phyloP scores from a whole-genome alignment of 2,113 vertebrate genomes.

The Arvicanthis niloticus region DNA sequence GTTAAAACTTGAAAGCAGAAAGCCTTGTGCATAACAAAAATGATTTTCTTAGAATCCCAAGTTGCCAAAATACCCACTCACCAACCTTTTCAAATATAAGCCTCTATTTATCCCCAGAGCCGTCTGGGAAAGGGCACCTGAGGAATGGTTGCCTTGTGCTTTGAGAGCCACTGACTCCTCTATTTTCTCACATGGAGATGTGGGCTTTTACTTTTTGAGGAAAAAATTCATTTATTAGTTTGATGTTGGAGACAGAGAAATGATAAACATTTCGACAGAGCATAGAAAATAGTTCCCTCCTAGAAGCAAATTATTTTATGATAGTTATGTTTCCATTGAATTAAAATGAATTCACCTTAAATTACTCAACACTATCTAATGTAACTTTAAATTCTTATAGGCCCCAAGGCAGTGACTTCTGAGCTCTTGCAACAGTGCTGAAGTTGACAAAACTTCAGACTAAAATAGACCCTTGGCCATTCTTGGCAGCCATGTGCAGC shows the following conservation, averaged over 20 bases:
- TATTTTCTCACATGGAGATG: neutral
- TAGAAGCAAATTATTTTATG: neutral
- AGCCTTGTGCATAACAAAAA: neutral
- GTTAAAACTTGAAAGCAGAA: neutral
- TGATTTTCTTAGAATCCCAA: neutral
- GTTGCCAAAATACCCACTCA: neutral
- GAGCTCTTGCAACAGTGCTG: neutral
- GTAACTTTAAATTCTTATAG: neutral
- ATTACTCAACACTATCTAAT: neutral
- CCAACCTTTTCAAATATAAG: neutral
- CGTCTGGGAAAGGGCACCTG: neutral
- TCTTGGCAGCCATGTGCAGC: neutral
- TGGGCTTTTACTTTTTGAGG: neutral
- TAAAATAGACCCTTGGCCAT: fast-evolving
- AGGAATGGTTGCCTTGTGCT: neutral
- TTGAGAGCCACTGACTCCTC: neutral
- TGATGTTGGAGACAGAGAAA: neutral
- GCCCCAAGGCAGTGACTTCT: neutral
- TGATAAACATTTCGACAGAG: neutral
- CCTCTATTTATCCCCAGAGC: neutral
- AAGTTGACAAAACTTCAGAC: neutral
- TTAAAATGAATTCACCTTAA: neutral
- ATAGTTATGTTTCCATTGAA: neutral
- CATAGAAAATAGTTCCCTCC: neutral
- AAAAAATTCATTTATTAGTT: neutral